Evolutionary conservation across 2,113 vertebrate genomes (phyloP).

Genomic region (Mugil cephalus): DNA sequence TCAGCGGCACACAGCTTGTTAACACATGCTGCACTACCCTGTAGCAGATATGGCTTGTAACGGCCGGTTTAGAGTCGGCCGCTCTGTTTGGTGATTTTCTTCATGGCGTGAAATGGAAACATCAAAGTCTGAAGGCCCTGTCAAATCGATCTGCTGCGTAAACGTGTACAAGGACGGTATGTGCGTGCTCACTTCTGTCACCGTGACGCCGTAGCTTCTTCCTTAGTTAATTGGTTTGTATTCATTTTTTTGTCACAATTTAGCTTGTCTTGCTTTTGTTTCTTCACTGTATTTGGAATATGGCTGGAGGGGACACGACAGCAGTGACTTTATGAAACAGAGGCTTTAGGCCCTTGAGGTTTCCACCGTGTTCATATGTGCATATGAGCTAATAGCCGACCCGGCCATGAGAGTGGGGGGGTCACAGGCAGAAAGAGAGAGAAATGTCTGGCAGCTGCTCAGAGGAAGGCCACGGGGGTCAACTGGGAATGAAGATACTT

Average conservation of each 20-base stretch:
- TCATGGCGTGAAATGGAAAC: constrained; percentile 53
- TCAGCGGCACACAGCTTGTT: constrained; percentile 31
- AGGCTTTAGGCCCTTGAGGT: neutral
- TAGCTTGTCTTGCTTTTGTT: constrained; percentile 9
- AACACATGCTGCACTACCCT: neutral
- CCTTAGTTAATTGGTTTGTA: constrained; percentile 12
- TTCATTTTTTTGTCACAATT: neutral
- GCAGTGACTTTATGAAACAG: neutral
- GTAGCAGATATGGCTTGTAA: constrained; percentile 28
- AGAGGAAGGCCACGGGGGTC: constrained; percentile 49
- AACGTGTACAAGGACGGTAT: constrained; percentile 10
- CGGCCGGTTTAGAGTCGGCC: constrained; percentile 39
- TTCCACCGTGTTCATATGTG: neutral
- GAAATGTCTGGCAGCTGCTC: constrained; percentile 67
- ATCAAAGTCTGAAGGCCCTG: constrained; percentile 44
- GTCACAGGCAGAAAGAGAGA: constrained; percentile 29
- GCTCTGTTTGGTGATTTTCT: constrained; percentile 39
- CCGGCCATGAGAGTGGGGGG: constrained; percentile 7
- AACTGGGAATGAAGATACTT: constrained; percentile 57
- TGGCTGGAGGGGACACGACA: neutral
- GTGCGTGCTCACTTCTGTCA: neutral
- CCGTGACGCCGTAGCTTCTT: constrained; percentile 4
- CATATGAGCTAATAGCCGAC: constrained; percentile 3
- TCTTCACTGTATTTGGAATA: neutral
- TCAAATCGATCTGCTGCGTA: constrained; percentile 47